Evolutionary conservation across 2,113 vertebrate genomes (phyloP), one percentile per base, ranked within the genome.

Genomic region (Penelope pileata): DNA sequence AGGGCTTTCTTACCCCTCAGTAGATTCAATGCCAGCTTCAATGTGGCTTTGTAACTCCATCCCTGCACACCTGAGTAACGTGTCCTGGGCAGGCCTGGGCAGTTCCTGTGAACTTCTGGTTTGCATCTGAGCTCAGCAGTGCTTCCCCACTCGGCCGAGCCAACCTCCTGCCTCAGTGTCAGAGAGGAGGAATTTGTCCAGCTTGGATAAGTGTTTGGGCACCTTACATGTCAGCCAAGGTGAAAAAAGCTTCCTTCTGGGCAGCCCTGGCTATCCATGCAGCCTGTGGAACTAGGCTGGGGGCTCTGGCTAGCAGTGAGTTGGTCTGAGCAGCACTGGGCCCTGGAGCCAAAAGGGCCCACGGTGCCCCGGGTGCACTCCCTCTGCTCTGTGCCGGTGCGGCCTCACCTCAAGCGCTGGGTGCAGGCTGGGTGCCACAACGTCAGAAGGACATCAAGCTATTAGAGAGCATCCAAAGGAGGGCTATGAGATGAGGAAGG

Each of bases 81-180:
- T 18, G 1, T 12, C 21, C 2, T 9, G 26, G 26, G 29, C 1
- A 43, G 27, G 50, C 15, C 30, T n/a, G n/a, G n/a, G 68, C 22
- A 7, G 58, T 13, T 30, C 14, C 66, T 15, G 10, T 16, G 47
- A 67, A 7, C n/a, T 13, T 42, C 51, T 26, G 21, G 36, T 17
- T 45, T 38, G 11, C 27, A 12, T 2, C 42, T 2, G 30, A 45
- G 54, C 74, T 50, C 59, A 21, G 42, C 38, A 23, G 10, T 8
- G 38, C 2, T 5, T 36, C 69, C 21, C 21, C 2, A 0, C 13
- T 12, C 3, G 5, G 54, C 26, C 18, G 15, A 29, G 32, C 5
- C 68, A 45, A 16, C 12, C 60, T 58, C 12, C 47, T 42, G 22
- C 66, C 45, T 7, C 1, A 9, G 51, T 19, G 18, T 54, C 51